phyloP scores from a whole-genome alignment of 2,113 vertebrate species.

The Pterophyllum scalare region DNA sequence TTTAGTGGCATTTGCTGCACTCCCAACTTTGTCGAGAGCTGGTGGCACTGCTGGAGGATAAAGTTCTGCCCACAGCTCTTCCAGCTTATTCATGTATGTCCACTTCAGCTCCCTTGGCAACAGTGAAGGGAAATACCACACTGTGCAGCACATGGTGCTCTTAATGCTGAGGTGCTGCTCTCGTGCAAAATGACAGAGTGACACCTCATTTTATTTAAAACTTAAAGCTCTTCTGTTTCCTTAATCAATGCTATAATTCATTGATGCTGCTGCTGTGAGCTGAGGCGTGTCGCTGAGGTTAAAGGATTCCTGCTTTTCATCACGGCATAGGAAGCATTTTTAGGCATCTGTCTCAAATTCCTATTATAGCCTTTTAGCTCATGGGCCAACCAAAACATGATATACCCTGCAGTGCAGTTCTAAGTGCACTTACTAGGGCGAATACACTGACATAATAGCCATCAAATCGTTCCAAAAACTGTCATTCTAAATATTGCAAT shows the following conservation, averaged over 20 bases:
- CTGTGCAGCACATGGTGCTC: conserved; percentile 17
- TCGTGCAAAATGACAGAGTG: not conserved
- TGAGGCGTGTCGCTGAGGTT: not conserved
- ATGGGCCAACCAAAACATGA: not conserved
- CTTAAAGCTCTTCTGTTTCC: not conserved
- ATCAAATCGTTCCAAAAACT: not conserved
- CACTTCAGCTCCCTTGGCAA: conserved; percentile 85
- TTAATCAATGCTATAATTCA: not conserved
- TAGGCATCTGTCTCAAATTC: not conserved
- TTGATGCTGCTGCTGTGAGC: not conserved
- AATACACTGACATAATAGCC: not conserved
- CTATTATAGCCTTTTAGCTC: not conserved
- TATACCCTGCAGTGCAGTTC: not conserved
- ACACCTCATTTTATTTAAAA: conserved; percentile 7
- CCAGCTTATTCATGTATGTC: conserved; percentile 85
- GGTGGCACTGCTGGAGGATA: conserved; percentile 83
- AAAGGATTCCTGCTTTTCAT: not conserved
- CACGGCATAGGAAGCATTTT: not conserved
- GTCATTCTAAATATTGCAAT: not conserved
- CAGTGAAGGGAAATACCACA: conserved; percentile 66
- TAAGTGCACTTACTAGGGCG: not conserved
- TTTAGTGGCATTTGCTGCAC: conserved; percentile 65
- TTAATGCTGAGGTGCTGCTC: conserved; percentile 23
- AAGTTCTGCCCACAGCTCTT: conserved; percentile 69
- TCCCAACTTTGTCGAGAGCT: conserved; percentile 80